phyloP scores from a whole-genome alignment of 2,888 invertebrate genomes.

The Spisula subtruncata region DNA sequence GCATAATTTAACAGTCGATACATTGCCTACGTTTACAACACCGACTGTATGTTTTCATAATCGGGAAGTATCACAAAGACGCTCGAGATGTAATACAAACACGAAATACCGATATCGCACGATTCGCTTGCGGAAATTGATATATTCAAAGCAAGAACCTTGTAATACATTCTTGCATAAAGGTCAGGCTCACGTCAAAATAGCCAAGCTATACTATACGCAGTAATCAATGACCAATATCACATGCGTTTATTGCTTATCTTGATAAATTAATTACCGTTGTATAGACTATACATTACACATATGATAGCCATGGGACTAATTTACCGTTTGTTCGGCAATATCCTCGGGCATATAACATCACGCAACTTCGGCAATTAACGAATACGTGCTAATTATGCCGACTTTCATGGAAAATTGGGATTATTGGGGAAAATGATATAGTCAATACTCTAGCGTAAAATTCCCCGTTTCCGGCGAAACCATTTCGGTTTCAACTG shows the following conservation, averaged over 20 bases:
- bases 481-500: neutral
- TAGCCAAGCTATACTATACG: too few relatives aligned
- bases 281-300: neutral
- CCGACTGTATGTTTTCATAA: too few relatives aligned
- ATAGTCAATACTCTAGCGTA: neutral
- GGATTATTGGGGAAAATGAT: neutral
- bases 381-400: neutral
- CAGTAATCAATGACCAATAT: neutral
- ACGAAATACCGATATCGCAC: too few relatives aligned
- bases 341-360: neutral
- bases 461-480: neutral
- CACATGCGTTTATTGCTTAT: neutral
- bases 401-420: neutral
- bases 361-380: neutral
- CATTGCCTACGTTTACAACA: too few relatives aligned
- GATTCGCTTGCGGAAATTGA: too few relatives aligned
- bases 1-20: too few relatives aligned
- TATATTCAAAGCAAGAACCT: too few relatives aligned
- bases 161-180: too few relatives aligned
- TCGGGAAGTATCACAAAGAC: too few relatives aligned
- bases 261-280: neutral
- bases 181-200: too few relatives aligned
- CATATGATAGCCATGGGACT: neutral
- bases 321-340: slow-evolving; percentile 1
- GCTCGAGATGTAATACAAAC: too few relatives aligned